phyloP scores from a whole-genome alignment of 2,888 invertebrate genomes.

The Lottia scabra region DNA sequence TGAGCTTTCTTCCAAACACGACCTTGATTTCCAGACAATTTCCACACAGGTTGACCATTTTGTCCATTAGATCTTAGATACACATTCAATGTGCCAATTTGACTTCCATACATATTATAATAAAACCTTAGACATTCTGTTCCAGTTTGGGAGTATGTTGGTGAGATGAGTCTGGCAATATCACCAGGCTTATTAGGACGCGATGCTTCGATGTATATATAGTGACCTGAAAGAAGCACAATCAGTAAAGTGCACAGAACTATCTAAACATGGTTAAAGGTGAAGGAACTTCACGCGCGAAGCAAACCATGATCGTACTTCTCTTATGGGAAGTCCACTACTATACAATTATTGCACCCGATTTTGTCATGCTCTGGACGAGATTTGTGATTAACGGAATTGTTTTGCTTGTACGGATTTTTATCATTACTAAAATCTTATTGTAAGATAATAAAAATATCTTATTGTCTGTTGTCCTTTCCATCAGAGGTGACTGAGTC shows the following conservation, averaged over 20 bases:
- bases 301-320: no score
- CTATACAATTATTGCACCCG: no score
- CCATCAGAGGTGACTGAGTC: no score
- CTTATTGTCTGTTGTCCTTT: no score
- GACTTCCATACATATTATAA: conserved; percentile 61
- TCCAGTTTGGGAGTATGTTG: conserved; percentile 42
- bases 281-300: no score
- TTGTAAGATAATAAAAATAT: no score
- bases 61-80: conserved; percentile 35
- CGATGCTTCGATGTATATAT: conserved; percentile 57
- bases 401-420: no score
- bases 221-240: conserved; percentile 45
- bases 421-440: no score
- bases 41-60: conserved; percentile 36
- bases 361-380: no score
- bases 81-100: conserved; percentile 52
- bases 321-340: no score
- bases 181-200: conserved; percentile 74
- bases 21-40: conserved; percentile 52
- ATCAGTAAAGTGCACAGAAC: neutral
- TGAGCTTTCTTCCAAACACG: conserved; percentile 56
- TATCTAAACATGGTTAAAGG: no score
- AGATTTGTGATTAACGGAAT: no score
- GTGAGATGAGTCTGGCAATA: conserved; percentile 71
- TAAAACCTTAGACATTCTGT: conserved; percentile 61